Evolutionary conservation across 2,113 vertebrate species (phyloP).

Genomic region (Trogon melanurus): DNA sequence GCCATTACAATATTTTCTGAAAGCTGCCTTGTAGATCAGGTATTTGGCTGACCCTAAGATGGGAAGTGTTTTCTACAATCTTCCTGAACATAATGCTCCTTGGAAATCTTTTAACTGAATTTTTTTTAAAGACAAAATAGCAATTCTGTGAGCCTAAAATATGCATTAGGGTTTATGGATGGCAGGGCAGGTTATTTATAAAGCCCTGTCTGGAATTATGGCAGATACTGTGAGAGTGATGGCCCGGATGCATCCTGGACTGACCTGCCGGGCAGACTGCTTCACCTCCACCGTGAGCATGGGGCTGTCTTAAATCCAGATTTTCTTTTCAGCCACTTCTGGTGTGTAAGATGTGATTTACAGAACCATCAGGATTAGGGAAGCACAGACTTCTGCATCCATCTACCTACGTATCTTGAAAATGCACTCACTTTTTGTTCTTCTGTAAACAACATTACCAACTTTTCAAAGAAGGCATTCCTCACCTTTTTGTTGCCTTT

Average conservation of each 20-base stretch:
- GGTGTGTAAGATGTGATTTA: background rate
- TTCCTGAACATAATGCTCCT: background rate
- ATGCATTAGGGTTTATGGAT: background rate
- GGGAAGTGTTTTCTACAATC: background rate
- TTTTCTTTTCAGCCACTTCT: background rate
- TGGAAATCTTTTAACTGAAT: background rate
- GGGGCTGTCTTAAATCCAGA: background rate
- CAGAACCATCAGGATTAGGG: background rate
- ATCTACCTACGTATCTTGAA: background rate
- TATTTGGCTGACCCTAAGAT: background rate
- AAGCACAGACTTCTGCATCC: background rate
- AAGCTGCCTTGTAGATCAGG: background rate
- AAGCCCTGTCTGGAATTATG: background rate
- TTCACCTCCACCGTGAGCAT: background rate
- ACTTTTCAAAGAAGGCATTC: background rate
- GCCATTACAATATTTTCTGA: background rate
- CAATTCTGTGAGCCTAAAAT: background rate
- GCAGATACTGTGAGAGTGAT: background rate
- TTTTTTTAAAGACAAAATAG: background rate
- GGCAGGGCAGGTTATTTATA: background rate
- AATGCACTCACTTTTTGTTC: background rate
- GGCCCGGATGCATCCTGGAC: background rate
- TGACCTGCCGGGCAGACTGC: background rate
- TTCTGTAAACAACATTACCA: background rate
- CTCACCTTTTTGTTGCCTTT: background rate